These are phyloP conservation scores for Chrysotoxum bicinctum DNA, from an alignment of 2,888 invertebrate genomes.

Conservation along the genomic window DNA sequence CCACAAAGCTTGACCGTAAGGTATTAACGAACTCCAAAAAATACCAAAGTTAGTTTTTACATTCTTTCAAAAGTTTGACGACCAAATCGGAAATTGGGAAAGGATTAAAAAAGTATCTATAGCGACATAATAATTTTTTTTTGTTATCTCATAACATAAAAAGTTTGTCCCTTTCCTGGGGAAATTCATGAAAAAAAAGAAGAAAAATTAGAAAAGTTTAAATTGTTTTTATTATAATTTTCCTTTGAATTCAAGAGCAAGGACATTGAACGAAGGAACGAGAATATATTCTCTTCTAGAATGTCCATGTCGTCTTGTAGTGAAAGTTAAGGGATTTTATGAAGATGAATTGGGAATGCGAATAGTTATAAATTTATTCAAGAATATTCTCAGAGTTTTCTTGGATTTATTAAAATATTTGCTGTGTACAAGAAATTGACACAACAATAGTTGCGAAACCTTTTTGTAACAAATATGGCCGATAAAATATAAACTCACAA, in stretches of 20 bases:
- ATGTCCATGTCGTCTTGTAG: neutral
- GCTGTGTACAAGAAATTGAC: neutral
- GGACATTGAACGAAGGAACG: neutral
- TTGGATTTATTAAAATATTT: constrained; percentile 1
- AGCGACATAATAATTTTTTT: constrained; percentile 30
- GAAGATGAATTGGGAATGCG: constrained; percentile 32
- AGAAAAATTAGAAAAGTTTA: constrained; percentile 80
- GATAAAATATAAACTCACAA: constrained; percentile 35
- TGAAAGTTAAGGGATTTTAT: constrained; percentile 28
- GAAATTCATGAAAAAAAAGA: constrained; percentile 72
- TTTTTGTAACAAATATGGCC: constrained; percentile 26
- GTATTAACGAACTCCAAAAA: neutral
- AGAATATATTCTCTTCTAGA: constrained; percentile 15
- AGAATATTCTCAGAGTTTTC: neutral
- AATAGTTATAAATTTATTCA: constrained; percentile 2
- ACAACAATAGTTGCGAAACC: neutral
- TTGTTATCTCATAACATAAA: constrained; percentile 15
- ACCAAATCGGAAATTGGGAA: constrained; percentile 55
- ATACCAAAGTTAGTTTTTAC: neutral
- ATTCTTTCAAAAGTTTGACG: neutral
- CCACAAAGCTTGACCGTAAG: neutral
- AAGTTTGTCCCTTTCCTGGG: constrained; percentile 38
- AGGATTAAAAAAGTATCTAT: constrained; percentile 63
- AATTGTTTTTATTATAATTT: constrained; percentile 78
- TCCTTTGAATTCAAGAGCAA: constrained; percentile 35